phyloP scores from a whole-genome alignment of 2,113 vertebrate species.

The Chlamydotis undulata region DNA sequence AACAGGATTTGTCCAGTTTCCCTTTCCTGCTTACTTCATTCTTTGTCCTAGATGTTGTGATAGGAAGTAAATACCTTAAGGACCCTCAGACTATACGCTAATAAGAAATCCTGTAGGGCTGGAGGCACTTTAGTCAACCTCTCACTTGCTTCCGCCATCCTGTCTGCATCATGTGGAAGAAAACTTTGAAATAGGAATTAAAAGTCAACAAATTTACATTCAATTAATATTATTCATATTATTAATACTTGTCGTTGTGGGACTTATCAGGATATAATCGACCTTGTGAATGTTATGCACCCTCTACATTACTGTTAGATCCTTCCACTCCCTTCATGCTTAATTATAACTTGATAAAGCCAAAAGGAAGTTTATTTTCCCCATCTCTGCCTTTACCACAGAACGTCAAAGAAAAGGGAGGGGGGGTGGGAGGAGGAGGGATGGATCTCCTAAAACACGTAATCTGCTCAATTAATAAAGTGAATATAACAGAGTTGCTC shows the following conservation, averaged over 20 bases:
- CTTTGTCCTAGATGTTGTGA: not conserved
- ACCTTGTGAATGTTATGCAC: conserved; percentile 46
- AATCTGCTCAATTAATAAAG: conserved; percentile 72
- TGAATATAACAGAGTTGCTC: conserved; percentile 9
- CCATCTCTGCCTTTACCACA: not conserved
- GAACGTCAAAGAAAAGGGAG: not conserved
- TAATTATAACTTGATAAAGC: conserved; percentile 65
- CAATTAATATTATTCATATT: conserved; percentile 68
- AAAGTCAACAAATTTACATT: conserved; percentile 63
- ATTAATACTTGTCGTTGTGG: conserved; percentile 50
- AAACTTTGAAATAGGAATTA: conserved; percentile 61
- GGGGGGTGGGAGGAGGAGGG: not conserved
- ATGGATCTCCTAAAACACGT: conserved; percentile 35
- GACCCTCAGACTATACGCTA: not conserved
- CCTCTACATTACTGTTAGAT: conserved; percentile 13
- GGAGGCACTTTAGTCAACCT: not conserved
- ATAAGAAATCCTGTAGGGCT: not conserved
- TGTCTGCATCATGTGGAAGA: not conserved
- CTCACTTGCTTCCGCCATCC: not conserved
- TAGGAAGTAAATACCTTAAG: not conserved
- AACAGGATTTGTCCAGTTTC: accelerated
- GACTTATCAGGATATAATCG: conserved; percentile 69
- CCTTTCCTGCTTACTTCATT: not conserved
- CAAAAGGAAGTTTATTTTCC: not conserved
- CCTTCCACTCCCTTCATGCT: conserved; percentile 18